These are phyloP conservation scores for Bembecia ichneumoniformis DNA, from an alignment of 2,888 invertebrate species.

Conservation along the genomic window DNA sequence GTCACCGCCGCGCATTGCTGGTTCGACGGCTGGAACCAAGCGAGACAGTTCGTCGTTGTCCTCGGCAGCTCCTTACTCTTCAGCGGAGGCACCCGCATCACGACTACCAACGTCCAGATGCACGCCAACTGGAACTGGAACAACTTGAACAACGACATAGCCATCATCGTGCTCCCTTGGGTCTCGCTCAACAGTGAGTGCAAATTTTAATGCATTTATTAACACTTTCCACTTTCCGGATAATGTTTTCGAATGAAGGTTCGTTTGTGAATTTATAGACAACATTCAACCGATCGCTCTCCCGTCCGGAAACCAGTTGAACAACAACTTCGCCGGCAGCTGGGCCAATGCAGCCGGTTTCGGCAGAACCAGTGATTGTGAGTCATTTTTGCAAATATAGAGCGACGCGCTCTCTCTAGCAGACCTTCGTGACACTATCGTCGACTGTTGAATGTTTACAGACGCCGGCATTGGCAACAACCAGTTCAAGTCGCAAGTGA, in stretches of 20 bases:
- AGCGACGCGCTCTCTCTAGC: too few relatives aligned
- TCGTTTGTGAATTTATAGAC: conserved; percentile 15
- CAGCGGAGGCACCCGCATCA: conserved; percentile 21
- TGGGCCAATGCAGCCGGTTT: conserved; percentile 36
- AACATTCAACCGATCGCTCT: conserved; percentile 28
- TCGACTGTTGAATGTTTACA: conserved; percentile 11
- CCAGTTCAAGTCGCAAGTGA: conserved; percentile 48
- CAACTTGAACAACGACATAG: conserved; percentile 25
- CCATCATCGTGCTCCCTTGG: conserved; percentile 18
- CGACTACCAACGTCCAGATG: conserved; percentile 16
- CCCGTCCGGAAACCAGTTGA: conserved; percentile 19
- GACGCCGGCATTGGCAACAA: conserved; percentile 23
- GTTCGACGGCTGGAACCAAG: conserved; percentile 25
- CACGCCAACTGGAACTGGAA: conserved; percentile 21
- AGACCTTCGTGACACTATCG: conserved; percentile 2
- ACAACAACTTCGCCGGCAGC: conserved; percentile 24
- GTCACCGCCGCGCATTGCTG: conserved; percentile 35
- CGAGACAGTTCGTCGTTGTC: conserved; percentile 29
- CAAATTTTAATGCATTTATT: too few relatives aligned
- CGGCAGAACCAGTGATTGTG: conserved; percentile 36
- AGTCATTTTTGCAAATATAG: conserved; percentile 8
- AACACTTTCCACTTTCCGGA: too few relatives aligned
- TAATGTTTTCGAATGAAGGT: too few relatives aligned
- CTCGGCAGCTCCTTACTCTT: conserved; percentile 25
- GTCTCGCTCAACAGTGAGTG: conserved; percentile 5